Evolutionary conservation across 2,888 invertebrate species (phyloP).

Genomic region (Fragum whitleyi): DNA sequence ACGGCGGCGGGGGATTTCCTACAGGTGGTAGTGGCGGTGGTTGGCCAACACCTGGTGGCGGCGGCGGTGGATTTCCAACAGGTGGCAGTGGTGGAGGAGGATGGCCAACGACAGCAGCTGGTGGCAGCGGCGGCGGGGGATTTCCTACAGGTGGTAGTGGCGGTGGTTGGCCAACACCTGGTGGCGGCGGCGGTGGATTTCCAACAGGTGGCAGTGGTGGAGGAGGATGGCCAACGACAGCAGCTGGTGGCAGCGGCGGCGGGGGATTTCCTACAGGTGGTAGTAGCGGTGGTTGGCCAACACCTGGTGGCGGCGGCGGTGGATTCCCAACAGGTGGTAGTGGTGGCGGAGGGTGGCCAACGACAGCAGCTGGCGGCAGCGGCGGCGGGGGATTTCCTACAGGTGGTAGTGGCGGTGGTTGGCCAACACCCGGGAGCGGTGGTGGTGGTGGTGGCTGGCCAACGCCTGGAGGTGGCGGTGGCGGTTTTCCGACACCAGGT

Average conservation of each 20-base stretch:
- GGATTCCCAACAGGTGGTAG: background rate
- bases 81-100: background rate
- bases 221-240: background rate
- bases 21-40: background rate
- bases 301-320: background rate
- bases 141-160: background rate
- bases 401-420: background rate
- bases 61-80: background rate
- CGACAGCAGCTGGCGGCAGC: background rate
- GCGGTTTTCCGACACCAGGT: background rate
- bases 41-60: background rate
- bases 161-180: background rate
- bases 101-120: background rate
- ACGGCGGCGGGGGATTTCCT: constrained; percentile 1
- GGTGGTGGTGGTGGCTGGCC: background rate
- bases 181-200: background rate
- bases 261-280: background rate
- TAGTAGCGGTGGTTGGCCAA: background rate
- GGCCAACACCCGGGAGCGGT: background rate
- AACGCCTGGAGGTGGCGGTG: background rate
- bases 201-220: background rate
- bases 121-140: constrained; percentile 5
- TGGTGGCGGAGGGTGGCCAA: background rate
- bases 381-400: background rate
- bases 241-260: background rate